Percentiles rank a stretch among this genome's conserved stretches.
phyloP scores from a whole-genome alignment of 2,113 vertebrate genomes.

The Aptenodytes patagonicus region DNA sequence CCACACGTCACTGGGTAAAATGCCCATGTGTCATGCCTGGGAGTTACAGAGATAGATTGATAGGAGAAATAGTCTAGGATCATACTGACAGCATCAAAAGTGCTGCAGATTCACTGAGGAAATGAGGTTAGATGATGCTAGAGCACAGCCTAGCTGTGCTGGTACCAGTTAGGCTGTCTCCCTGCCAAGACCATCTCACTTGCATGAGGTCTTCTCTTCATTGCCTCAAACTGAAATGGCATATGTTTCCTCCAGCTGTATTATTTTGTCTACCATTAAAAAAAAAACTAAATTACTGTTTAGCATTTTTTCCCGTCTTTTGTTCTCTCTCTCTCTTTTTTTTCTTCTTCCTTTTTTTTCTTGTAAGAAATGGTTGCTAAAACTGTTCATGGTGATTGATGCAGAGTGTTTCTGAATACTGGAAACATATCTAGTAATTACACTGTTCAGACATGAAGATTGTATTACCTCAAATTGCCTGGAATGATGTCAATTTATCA shows the following conservation, averaged over 20 bases:
- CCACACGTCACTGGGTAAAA: not conserved
- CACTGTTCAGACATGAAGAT: slow-evolving; percentile 49
- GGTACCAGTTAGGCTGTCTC: not conserved
- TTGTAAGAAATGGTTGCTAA: not conserved
- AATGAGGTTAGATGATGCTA: not conserved
- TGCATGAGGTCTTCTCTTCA: not conserved
- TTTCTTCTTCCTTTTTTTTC: not conserved
- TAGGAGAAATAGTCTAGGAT: not conserved
- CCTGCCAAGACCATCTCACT: not conserved
- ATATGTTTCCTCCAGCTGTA: not conserved
- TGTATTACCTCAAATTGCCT: slow-evolving; percentile 66
- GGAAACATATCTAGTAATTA: slow-evolving; percentile 60
- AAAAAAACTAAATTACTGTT: not conserved
- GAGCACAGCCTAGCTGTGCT: not conserved
- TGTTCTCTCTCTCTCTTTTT: too few species aligned
- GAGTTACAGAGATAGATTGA: not conserved
- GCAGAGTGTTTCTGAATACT: slow-evolving; percentile 41
- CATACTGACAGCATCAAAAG: not conserved
- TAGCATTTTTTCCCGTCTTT: not conserved
- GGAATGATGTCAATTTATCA: slow-evolving; percentile 68
- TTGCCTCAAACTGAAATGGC: not conserved
- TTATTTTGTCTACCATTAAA: slow-evolving; percentile 6
- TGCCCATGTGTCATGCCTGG: fast-evolving
- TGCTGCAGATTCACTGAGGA: not conserved
- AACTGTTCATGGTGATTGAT: slow-evolving; percentile 32